phyloP scores from a whole-genome alignment of 2,113 vertebrate genomes.

The Hydrochoerus hydrochaeris region DNA sequence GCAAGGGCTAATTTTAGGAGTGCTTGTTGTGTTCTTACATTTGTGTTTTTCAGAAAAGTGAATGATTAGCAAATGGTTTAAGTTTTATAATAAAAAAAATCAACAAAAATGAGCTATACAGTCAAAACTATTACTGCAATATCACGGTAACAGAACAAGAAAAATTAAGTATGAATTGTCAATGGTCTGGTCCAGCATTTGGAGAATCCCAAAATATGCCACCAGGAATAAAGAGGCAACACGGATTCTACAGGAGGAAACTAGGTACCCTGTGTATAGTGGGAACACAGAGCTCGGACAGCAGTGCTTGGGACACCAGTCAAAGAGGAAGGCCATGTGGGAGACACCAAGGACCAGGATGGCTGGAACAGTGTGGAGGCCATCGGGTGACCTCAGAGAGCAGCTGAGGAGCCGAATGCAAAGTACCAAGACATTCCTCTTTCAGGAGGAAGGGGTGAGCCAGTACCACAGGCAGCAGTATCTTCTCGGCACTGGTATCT shows the following conservation, averaged over 20 bases:
- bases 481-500: neutral
- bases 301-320: neutral
- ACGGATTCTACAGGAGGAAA: neutral
- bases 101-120: neutral
- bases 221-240: neutral
- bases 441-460: neutral
- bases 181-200: neutral
- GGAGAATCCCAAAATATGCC: neutral
- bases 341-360: too few relatives aligned
- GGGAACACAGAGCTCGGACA: neutral
- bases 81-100: neutral
- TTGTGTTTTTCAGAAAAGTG: neutral
- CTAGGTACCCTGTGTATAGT: too few relatives aligned
- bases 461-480: fast-evolving
- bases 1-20: neutral
- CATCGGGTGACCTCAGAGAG: neutral
- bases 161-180: neutral
- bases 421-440: neutral
- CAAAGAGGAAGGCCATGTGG: neutral
- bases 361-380: neutral
- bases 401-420: neutral
- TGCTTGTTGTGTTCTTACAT: neutral
- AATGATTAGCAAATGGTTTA: neutral
- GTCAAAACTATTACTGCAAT: neutral
- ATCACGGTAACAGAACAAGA: neutral